Evolutionary conservation across 35 echinoderm and acorn worm genomes (phyloP).

Genomic region (Diadema setosum): DNA sequence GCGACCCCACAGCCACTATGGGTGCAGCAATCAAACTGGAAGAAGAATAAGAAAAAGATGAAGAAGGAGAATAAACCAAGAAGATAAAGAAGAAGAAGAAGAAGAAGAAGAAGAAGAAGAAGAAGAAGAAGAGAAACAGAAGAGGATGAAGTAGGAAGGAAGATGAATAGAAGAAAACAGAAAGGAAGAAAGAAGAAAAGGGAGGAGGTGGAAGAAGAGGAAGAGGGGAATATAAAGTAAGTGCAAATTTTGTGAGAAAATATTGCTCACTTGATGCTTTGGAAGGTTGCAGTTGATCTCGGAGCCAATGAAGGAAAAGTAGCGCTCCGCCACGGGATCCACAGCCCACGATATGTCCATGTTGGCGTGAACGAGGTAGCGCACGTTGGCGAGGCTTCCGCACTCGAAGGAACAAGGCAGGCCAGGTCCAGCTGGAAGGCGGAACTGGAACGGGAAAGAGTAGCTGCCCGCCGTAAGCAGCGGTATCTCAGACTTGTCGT

Average conservation of each 20-base stretch:
- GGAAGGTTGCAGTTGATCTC: slow-evolving; percentile 75
- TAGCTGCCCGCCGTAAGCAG: slow-evolving; percentile 79
- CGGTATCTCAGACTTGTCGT: slow-evolving; percentile 88
- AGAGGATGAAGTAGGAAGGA: neutral
- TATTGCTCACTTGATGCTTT: slow-evolving; percentile 75
- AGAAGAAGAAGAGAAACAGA: neutral
- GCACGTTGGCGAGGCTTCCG: slow-evolving; percentile 71
- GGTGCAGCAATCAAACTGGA: no score
- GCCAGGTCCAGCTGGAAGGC: slow-evolving; percentile 50
- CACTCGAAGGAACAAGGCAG: slow-evolving; percentile 91
- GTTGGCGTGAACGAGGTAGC: slow-evolving; percentile 90
- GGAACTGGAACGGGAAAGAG: slow-evolving; percentile 83
- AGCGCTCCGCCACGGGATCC: slow-evolving; percentile 87
- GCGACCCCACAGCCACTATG: no score
- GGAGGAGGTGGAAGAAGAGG: neutral
- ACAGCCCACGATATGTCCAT: slow-evolving; percentile 98
- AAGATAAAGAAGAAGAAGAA: no score
- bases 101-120: neutral
- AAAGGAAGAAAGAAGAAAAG: neutral
- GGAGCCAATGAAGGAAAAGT: slow-evolving; percentile 92
- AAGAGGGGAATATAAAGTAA: neutral
- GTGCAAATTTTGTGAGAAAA: neutral
- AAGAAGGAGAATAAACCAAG: no score
- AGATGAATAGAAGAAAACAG: neutral
- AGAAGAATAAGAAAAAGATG: no score